Base-by-base conservation (phyloP, 2,113 vertebrate species). In the Pelobates fuscus region DNA sequence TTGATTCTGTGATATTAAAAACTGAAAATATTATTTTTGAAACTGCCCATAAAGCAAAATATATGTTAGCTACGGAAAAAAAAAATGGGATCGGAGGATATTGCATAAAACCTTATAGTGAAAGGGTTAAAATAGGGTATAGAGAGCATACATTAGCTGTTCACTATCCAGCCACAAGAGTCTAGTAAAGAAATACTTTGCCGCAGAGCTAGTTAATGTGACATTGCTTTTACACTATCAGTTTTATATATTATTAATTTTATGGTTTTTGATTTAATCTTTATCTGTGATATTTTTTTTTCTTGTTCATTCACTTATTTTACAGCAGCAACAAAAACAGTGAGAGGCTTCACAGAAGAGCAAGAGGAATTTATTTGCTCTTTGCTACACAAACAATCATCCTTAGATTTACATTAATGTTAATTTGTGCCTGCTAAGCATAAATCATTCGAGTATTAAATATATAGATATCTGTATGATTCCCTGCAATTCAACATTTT, bases 391-490 rank as follows among this genome's bases (percentile, higher is more conserved):
- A n/a, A n/a, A n/a, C n/a, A 64, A 72, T 52, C 60, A 54, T 62
- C 59, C 27, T 29, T 24, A n/a, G 70, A 37, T 72, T 64, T 41
- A 63, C 70, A 72, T 72, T 72, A 54, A n/a, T 72, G 59, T 72
- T 72, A 60, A 72, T 72, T 63, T 72, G 59, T 54, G 70, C 27
- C 59, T 63, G 44, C n/a, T n/a, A 46, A 24, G 37, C 60, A 63
- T 72, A 72, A 72, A 72, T 72, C 70, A 72, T 72, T 52, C 54
- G 52, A 72, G 32, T 54, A 72, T 72, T 63, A 72, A 71, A 71
- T n/a, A 71, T 32, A 61, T 20, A 46, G 27, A 61, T 61, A 11
- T 25, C 4, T 7, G 43, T n/a, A n/a, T n/a, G n/a, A n/a, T 63
- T 71, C 43, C 25, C 26, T 71, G 18, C n/a, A 52, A 63, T 63